Base-by-base conservation (phyloP, 2,888 invertebrate species). In the Habroteleia sp. region DNA sequence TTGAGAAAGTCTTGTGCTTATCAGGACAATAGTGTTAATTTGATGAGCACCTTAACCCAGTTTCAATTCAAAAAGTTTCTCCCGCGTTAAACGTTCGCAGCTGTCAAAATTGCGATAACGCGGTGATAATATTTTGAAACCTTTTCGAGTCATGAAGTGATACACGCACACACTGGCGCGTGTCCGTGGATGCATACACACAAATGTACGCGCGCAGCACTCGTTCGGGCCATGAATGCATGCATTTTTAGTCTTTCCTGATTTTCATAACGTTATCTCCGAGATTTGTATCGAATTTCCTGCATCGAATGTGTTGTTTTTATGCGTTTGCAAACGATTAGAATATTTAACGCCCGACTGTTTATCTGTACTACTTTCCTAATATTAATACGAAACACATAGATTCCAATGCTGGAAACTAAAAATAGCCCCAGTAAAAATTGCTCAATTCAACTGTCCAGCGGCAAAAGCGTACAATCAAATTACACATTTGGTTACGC, bases 351-450 rank as follows among this genome's bases (percentile, higher is more conserved):
- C 39, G 33, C 20, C 20, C 33, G 35, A 52, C 25, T 11, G 33
- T 42, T 52, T 63, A 52, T 42, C 41, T 50, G 52, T 52, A 39
- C 52, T 63, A 63, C 63, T 63, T 52, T 50, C 42, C 63, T 63
- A 63, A 52, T 63, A 52, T 63, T 42, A 41, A 63, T 50, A 33
- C 42, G 8, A 50, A 41, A 42, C 37, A 42, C 31, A 50, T 31
- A 48, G 10, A 62, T 27, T 6, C 63, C 27, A 42, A 50, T 63
- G 52, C 31, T 4, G 31, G 41, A 62, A 33, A 10, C 63, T 63
- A 63, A 50, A 50, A 63, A 63, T 63, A 63, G 20, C 33, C 20
- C 25, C 35, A 58, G 31, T n/a, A n/a, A 0, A 62, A 50, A 62
- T 62, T 62, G 48, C 62, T 62, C 62, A 62, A 62, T 62, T 62